phyloP scores from a whole-genome alignment of 2,797 vertebrate species.

The Poecilia wingei region DNA sequence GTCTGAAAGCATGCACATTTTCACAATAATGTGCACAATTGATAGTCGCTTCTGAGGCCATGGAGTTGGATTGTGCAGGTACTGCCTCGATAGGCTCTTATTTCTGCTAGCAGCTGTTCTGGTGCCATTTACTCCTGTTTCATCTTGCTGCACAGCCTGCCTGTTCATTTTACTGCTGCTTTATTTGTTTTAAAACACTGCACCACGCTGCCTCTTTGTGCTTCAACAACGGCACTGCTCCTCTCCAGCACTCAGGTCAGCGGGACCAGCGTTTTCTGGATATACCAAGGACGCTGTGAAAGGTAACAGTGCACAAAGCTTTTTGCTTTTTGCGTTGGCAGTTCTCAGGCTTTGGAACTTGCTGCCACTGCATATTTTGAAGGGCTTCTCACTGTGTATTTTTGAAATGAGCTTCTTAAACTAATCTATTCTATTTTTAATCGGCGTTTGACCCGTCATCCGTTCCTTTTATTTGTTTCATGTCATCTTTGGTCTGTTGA shows the following conservation, averaged over 20 bases:
- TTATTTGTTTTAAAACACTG: too few relatives aligned
- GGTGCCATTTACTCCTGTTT: too few relatives aligned
- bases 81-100: background rate
- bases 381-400: too few relatives aligned
- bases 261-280: background rate
- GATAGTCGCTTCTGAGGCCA: background rate
- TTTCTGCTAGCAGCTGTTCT: background rate
- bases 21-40: background rate
- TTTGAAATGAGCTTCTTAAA: background rate
- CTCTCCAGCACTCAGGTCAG: background rate
- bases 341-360: background rate
- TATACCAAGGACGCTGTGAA: background rate
- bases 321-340: background rate
- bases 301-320: background rate
- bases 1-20: too few relatives aligned
- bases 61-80: background rate
- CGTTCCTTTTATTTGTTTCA: background rate
- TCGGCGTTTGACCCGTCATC: background rate
- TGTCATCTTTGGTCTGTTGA: background rate
- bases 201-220: background rate
- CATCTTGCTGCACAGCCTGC: background rate
- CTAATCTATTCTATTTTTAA: background rate
- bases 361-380: background rate
- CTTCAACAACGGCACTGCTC: background rate
- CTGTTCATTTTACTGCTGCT: too few relatives aligned